A percentile compares a stretch with the other conserved stretches of the same genome.
These are phyloP conservation scores for Meiosimyza decipiens DNA, from an alignment of 2,888 invertebrate genomes.

Conservation along the genomic window DNA sequence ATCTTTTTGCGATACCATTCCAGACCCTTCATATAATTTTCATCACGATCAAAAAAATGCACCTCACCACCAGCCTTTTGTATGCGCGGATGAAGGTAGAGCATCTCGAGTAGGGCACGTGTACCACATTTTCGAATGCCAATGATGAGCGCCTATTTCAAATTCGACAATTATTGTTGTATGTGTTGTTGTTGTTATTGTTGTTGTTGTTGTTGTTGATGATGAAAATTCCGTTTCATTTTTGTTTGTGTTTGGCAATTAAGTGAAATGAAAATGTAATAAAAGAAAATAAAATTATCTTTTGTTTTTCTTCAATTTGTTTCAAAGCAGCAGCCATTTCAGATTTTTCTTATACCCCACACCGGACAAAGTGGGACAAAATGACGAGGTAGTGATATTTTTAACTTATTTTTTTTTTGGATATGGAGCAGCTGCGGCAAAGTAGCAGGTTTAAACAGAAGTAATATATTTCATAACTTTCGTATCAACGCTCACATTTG, in stretches of 20 bases:
- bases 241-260: no score
- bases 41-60: conserved; percentile 96
- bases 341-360: no score
- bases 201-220: not conserved
- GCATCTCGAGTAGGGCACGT: conserved; percentile 93
- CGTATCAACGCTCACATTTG: not conserved
- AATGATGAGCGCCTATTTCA: conserved; percentile 85
- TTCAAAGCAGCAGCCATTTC: not conserved
- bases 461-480: not conserved
- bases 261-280: conserved; percentile 25
- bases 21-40: conserved; percentile 89
- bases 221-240: not conserved
- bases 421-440: no score
- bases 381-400: no score
- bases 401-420: no score
- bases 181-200: not conserved
- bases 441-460: no score
- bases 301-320: not conserved
- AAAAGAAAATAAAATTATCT: conserved; percentile 31
- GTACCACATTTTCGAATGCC: conserved; percentile 98
- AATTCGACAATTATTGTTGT: not conserved
- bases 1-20: conserved; percentile 96
- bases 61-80: conserved; percentile 95
- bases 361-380: no score
- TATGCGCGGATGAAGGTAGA: conserved; percentile 92